Conservation (phyloP, 2,797 vertebrate species). For the Eremophila alpestris region DNA sequence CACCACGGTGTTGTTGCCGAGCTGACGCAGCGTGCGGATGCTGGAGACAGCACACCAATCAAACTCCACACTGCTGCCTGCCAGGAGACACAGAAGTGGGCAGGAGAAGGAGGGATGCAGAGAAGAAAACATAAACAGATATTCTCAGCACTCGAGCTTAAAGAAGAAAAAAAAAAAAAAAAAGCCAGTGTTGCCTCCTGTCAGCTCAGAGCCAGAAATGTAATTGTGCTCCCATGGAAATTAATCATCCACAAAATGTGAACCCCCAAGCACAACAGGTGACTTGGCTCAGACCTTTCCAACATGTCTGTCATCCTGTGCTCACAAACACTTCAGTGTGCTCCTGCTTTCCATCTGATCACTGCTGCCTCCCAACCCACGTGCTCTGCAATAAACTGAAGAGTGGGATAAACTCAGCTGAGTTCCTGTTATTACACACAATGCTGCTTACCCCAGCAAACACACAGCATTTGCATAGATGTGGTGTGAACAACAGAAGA, state of each 20-base stretch:
- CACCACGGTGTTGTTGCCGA: constrained; percentile 89
- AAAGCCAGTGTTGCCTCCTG: not conserved
- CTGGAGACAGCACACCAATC: constrained; percentile 97
- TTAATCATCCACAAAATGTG: not conserved
- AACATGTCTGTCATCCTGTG: not conserved
- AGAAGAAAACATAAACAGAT: not conserved
- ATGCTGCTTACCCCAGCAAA: not conserved
- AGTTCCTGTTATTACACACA: not conserved
- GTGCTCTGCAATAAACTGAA: rapidly evolving
- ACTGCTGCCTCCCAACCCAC: not conserved
- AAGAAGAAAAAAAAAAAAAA: not conserved
- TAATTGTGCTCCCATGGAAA: not conserved
- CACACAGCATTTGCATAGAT: not conserved
- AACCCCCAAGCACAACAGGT: not conserved
- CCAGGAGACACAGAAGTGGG: constrained; percentile 3
- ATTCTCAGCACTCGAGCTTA: not conserved
- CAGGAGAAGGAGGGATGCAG: not conserved
- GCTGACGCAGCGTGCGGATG: constrained; percentile 88
- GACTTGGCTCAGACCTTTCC: not conserved
- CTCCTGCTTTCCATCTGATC: not conserved
- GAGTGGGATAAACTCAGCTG: not conserved
- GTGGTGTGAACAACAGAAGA: not conserved
- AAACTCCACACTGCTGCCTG: constrained; percentile 97
- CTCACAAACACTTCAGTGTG: not conserved
- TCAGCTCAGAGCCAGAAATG: not conserved